Evolutionary conservation across 2,113 vertebrate species (phyloP).

Genomic region (Arizona elegans): DNA sequence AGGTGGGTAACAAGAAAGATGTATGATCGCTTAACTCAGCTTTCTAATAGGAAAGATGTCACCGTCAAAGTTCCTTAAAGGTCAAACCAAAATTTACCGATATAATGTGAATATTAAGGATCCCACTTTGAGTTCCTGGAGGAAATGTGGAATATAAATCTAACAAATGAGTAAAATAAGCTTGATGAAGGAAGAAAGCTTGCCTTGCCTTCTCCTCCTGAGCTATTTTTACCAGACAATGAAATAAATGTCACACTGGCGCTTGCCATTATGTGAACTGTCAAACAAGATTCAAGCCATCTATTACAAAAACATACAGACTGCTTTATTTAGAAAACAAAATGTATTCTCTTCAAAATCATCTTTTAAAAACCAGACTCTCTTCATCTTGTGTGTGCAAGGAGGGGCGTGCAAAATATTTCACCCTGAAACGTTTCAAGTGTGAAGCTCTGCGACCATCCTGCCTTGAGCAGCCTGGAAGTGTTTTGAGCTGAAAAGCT

Average conservation of each 20-base stretch:
- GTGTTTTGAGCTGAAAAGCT: background rate
- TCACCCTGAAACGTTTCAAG: background rate
- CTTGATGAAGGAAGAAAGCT: conserved; percentile 42
- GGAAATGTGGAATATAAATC: background rate
- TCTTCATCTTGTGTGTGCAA: conserved; percentile 39
- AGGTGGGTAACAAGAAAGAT: background rate
- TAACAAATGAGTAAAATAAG: conserved; percentile 20
- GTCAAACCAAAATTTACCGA: background rate
- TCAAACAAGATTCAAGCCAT: conserved; percentile 30
- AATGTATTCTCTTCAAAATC: conserved; percentile 30
- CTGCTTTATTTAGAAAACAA: background rate
- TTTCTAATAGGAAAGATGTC: background rate
- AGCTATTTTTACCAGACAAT: conserved; percentile 46
- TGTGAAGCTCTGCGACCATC: background rate
- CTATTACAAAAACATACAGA: background rate
- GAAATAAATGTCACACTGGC: conserved; percentile 22
- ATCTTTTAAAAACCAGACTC: conserved; percentile 38
- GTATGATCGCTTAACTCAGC: background rate
- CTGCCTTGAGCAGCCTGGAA: background rate
- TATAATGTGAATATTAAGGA: background rate
- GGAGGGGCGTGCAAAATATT: background rate
- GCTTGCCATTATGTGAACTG: conserved; percentile 30
- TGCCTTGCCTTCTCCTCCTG: conserved; percentile 21
- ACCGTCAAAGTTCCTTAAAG: background rate
- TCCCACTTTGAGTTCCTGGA: background rate